A percentile compares a stretch with the other conserved stretches of the same genome.
Evolutionary conservation across 2,888 invertebrate genomes (phyloP).

Genomic region (Agapostemon virescens): DNA sequence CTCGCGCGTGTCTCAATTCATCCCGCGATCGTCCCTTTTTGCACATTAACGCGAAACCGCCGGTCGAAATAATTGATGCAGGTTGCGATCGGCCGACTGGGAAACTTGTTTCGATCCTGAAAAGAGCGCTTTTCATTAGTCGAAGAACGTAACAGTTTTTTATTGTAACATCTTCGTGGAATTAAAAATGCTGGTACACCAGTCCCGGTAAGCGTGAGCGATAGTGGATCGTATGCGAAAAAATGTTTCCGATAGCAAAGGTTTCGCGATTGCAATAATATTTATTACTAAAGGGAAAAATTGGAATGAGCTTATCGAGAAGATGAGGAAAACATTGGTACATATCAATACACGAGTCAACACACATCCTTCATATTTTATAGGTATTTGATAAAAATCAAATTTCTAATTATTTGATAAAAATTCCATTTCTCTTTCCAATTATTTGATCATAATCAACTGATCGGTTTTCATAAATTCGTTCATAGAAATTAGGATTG

Average conservation of each 20-base stretch:
- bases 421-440: neutral
- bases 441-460: too few relatives aligned
- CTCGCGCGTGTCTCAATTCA: constrained; percentile 36
- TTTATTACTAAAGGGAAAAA: too few relatives aligned
- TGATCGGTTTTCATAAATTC: neutral
- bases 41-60: neutral
- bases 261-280: too few relatives aligned
- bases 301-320: too few relatives aligned
- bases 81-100: neutral
- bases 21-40: neutral
- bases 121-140: neutral
- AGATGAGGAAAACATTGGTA: too few relatives aligned
- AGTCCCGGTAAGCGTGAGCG: neutral
- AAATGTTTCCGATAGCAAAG: neutral
- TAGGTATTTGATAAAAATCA: neutral
- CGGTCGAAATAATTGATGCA: neutral
- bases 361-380: neutral
- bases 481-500: neutral
- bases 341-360: too few relatives aligned
- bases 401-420: too few relatives aligned
- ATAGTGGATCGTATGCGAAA: neutral
- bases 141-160: neutral
- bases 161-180: neutral
- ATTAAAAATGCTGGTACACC: neutral
- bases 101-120: neutral